phyloP scores from a whole-genome alignment of 1,140 invertebrate genomes.

The Papilio glaucus region DNA sequence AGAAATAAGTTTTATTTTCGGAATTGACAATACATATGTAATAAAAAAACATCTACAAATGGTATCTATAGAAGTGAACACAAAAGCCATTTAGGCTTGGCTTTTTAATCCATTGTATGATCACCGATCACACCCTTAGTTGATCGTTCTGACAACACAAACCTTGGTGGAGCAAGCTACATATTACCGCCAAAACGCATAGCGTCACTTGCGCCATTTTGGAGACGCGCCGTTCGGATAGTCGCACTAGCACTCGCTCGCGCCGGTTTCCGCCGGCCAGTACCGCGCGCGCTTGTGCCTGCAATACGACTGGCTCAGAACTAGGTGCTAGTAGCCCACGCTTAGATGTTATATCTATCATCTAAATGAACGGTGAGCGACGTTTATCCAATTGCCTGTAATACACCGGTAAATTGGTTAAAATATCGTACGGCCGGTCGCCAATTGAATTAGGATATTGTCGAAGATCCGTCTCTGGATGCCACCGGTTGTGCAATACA shows the following conservation, averaged over 20 bases:
- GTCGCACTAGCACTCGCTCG: constrained; percentile 35
- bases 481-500: constrained; percentile 28
- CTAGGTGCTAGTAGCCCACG: constrained; percentile 43
- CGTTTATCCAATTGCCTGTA: constrained; percentile 70
- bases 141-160: constrained; percentile 48
- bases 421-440: constrained; percentile 41
- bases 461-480: constrained; percentile 35
- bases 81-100: too few species aligned
- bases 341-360: constrained; percentile 57
- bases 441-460: constrained; percentile 25
- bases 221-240: constrained; percentile 15
- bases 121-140: constrained; percentile 18
- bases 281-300: constrained; percentile 50
- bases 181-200: constrained; percentile 69
- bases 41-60: not conserved
- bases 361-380: constrained; percentile 44
- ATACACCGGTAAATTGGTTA: constrained; percentile 60
- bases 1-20: not conserved
- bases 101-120: too few species aligned
- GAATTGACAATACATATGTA: too few species aligned
- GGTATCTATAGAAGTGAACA: not conserved
- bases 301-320: constrained; percentile 51
- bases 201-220: constrained; percentile 61
- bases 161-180: constrained; percentile 76
- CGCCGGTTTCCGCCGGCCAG: constrained; percentile 56